A percentile compares a stretch with the other conserved stretches of the same genome.
phyloP scores from a whole-genome alignment of 2,888 invertebrate species.

The Harpalus rubripes region DNA sequence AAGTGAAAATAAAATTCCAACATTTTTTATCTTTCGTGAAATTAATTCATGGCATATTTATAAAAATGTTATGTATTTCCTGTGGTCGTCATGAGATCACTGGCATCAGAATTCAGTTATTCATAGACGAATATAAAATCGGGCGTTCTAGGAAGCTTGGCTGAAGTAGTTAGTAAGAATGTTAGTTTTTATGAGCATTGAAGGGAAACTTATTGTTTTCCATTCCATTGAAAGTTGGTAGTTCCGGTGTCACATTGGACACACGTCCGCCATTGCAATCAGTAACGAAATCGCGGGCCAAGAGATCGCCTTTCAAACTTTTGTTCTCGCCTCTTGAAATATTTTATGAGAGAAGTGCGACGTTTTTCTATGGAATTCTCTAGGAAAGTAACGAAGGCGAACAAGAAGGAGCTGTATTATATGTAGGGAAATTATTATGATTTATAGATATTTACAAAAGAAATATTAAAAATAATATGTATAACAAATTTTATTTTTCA shows the following conservation, averaged over 20 bases:
- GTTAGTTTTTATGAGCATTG: slow-evolving; percentile 51
- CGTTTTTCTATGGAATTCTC: not conserved
- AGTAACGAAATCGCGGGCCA: slow-evolving; percentile 45
- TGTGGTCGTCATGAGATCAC: not conserved
- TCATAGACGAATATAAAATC: slow-evolving; percentile 28
- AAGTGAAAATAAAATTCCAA: too few species aligned
- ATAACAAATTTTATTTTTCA: too few species aligned
- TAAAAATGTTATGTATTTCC: not conserved
- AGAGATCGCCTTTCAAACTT: slow-evolving; percentile 43
- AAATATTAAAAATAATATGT: too few species aligned
- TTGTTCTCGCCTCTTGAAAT: slow-evolving; percentile 31
- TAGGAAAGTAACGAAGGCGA: not conserved
- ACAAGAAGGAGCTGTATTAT: not conserved
- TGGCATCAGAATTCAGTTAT: slow-evolving; percentile 37
- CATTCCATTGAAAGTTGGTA: slow-evolving; percentile 53
- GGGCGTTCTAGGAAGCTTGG: slow-evolving; percentile 28
- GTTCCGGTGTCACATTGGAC: slow-evolving; percentile 49
- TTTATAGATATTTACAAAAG: not conserved
- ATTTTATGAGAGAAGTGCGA: slow-evolving; percentile 15
- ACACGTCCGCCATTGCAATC: slow-evolving; percentile 50
- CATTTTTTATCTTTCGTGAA: not conserved
- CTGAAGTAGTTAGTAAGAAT: slow-evolving; percentile 57
- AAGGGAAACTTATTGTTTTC: slow-evolving; percentile 59
- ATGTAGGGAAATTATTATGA: not conserved
- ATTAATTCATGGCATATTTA: not conserved